Evolutionary conservation across 2,888 invertebrate species (phyloP).

Genomic region (Eupithecia insigniata): DNA sequence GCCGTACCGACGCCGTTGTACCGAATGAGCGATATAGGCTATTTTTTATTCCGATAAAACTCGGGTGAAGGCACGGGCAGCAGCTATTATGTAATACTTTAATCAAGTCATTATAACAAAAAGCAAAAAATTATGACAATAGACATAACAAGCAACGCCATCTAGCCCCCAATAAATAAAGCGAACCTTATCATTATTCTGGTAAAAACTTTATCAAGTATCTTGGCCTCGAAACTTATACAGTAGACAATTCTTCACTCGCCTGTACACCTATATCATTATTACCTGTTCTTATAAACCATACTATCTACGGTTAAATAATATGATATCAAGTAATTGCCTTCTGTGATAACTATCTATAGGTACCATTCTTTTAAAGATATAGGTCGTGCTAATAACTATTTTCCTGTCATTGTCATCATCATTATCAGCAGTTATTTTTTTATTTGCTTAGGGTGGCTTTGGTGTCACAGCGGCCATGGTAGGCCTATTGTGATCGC

Average conservation of each 20-base stretch:
- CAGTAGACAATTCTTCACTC: not conserved
- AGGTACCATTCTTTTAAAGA: not conserved
- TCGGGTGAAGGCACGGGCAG: too few species aligned
- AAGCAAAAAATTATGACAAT: too few species aligned
- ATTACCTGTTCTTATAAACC: not conserved
- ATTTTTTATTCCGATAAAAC: too few species aligned
- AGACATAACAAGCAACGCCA: not conserved
- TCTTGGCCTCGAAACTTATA: not conserved
- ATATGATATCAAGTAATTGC: conserved; percentile 1
- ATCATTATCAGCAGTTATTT: not conserved
- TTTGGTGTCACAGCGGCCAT: too few species aligned
- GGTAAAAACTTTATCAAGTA: not conserved
- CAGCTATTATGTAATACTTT: too few species aligned
- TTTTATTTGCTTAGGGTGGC: too few species aligned
- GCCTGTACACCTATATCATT: not conserved
- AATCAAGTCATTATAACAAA: too few species aligned
- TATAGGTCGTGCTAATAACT: not conserved
- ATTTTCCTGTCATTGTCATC: not conserved
- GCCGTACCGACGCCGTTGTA: too few species aligned
- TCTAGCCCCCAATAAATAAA: not conserved
- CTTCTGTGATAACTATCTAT: not conserved
- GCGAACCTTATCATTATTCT: not conserved
- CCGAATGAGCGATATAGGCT: too few species aligned
- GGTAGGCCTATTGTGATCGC: too few species aligned
- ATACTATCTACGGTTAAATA: not conserved